Evolutionary conservation across 2,888 invertebrate species (phyloP), one percentile per base, ranked within the genome.

Genomic region (Caenorhabditis zanzibari): DNA sequence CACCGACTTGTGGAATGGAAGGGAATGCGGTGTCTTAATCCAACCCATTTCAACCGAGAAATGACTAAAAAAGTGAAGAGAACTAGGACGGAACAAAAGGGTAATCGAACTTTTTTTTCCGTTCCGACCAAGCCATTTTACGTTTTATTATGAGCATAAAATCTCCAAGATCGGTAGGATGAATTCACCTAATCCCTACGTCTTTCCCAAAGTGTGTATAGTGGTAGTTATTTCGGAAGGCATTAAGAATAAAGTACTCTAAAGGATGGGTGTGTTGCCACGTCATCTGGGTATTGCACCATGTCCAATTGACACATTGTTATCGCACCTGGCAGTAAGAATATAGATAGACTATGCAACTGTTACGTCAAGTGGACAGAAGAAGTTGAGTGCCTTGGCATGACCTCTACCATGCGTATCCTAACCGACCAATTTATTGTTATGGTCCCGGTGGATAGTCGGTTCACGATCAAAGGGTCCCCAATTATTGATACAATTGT

Each of bases 111-210:
- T 76, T 68, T 59, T 76, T 75, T 26, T 26, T 22, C 22, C n/a
- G 14, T 41, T 54, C 52, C 35, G 56, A 28, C 41, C 56, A 56
- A 66, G 26, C 59, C 66, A 35, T 76, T 76, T 68, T 77, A 61
- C 69, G 77, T 71, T 77, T 77, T 77, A 77, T 71, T 69, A 77
- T 71, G 77, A 77, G 71, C 77, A 77, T 77, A 77, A 77, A 77
- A 77, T 35, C 49, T 16, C 47, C 22, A 54, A 54, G 68, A 49
- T 52, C 19, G 64, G 32, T 12, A 28, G 68, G 77, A 77, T 49
- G 75, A 66, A 75, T 75, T 66, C 66, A 68, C 66, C 61, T 69
- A 59, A 61, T 61, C 66, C 59, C 14, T 28, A 5, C 56, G 44
- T 38, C 6, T 66, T 52, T 38, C 52, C 59, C n/a, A 63, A 63